Evolutionary conservation across 1,140 invertebrate genomes (phyloP).

Genomic region (Berghia stephanieae): DNA sequence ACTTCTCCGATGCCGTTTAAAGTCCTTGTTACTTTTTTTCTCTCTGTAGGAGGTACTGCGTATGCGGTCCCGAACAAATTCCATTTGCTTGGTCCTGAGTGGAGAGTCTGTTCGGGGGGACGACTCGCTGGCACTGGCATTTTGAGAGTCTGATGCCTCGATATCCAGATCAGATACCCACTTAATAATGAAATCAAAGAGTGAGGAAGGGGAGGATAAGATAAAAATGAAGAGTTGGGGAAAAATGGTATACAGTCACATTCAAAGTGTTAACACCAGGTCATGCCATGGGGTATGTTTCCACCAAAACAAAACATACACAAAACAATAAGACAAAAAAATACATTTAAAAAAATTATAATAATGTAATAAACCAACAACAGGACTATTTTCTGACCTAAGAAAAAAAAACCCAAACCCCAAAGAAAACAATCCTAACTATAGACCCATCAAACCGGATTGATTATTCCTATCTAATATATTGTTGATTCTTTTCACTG

Average conservation of each 20-base stretch:
- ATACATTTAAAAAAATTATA: no score
- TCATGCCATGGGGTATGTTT: no score
- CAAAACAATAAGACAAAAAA: no score
- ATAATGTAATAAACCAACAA: no score
- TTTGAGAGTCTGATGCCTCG: neutral
- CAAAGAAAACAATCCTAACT: no score
- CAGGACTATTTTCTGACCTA: no score
- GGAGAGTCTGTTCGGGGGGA: conserved; percentile 44
- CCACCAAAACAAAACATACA: no score
- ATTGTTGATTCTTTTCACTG: no score
- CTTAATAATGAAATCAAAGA: neutral
- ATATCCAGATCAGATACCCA: conserved; percentile 4
- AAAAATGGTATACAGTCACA: conserved; percentile 1
- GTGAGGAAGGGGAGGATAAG: conserved; percentile 6
- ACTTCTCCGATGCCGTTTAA: conserved; percentile 58
- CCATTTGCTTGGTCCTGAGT: conserved; percentile 36
- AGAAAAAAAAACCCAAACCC: no score
- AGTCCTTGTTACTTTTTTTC: conserved; percentile 59
- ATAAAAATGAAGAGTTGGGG: conserved; percentile 10
- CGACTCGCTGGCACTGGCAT: conserved; percentile 34
- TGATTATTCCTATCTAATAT: no score
- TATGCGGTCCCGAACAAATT: conserved; percentile 52
- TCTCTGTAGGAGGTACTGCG: conserved; percentile 63
- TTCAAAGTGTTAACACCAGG: no score
- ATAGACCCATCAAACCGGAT: no score